Evolutionary conservation across 2,888 invertebrate genomes (phyloP), one percentile per base, ranked within the genome.

Genomic region (Drosophila paracracens): DNA sequence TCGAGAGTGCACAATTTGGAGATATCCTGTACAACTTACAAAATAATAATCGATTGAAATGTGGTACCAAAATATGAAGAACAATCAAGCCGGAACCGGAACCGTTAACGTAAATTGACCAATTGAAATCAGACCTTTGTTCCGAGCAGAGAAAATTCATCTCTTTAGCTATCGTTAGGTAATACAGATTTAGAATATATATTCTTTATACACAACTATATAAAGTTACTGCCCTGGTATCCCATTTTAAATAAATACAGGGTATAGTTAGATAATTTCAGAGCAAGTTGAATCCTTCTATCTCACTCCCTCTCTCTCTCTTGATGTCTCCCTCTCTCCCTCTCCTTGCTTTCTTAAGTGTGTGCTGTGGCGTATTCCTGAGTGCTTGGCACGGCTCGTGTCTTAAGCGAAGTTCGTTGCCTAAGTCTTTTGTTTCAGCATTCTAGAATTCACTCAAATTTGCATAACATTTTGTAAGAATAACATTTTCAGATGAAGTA

Each of bases 391-490:
- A 74, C 74, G 65, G 68, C 68, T 63, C 66, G 79, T 74, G 74
- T 74, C 72, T 77, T 51, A 69, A 59, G 48, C 67, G 59, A 70
- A 79, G 82, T 82, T 80, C 69, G 82, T 69, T 81, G 77, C 62
- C 79, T 88, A 81, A 84, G 82, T 88, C 82, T 84, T 82, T 87
- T 54, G 67, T 68, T 46, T 74, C 60, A 35, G 21, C n/a, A 38
- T 38, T 50, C 38, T 38, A 31, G 38, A 35, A 11, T 76, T 66
- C 35, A 48, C 69, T 48, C 48, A 52, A 74, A 87, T 89, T 89
- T 87, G 89, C 88, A 83, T 89, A 83, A 68, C 43, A 65, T 73
- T 81, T 65, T 63, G 38, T 61, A 62, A 67, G 65, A 87, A 78
- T 58, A 65, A 87, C 71, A 76, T 76, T 89, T 69, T 75, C 53